phyloP scores from a whole-genome alignment of 1,140 invertebrate species.

The Eumaeus atala region DNA sequence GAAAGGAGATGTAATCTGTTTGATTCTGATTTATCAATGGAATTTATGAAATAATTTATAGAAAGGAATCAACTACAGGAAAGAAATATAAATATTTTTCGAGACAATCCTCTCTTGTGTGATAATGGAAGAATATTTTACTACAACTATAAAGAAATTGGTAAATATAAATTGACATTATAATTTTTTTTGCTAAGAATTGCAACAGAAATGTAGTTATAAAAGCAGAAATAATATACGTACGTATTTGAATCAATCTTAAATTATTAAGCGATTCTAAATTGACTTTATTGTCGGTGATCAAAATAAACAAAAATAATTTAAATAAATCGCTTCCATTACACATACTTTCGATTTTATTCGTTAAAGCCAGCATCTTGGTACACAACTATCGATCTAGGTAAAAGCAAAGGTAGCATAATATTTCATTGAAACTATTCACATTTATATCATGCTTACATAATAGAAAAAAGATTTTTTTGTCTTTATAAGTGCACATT shows the following conservation, averaged over 20 bases:
- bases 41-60: slow-evolving; percentile 1
- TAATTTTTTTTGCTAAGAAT: not conserved
- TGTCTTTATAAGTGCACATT: no score
- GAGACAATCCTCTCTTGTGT: not conserved
- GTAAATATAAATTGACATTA: not conserved
- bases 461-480: no score
- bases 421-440: no score
- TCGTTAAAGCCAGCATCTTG: not conserved
- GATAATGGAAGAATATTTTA: slow-evolving; percentile 8
- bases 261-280: not conserved
- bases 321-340: not conserved
- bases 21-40: slow-evolving; percentile 1
- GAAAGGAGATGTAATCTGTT: slow-evolving; percentile 2
- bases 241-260: not conserved
- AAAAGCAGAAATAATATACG: not conserved
- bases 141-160: slow-evolving; percentile 4
- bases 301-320: not conserved
- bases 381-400: not conserved
- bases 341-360: no score
- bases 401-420: no score
- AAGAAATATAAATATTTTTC: not conserved
- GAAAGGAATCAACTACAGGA: not conserved
- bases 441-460: no score
- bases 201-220: not conserved
- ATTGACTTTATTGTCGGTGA: not conserved